Percentiles rank a stretch among this genome's conserved stretches.
Conservation (phyloP, 2,113 vertebrate species). For the Ciconia maguari region DNA sequence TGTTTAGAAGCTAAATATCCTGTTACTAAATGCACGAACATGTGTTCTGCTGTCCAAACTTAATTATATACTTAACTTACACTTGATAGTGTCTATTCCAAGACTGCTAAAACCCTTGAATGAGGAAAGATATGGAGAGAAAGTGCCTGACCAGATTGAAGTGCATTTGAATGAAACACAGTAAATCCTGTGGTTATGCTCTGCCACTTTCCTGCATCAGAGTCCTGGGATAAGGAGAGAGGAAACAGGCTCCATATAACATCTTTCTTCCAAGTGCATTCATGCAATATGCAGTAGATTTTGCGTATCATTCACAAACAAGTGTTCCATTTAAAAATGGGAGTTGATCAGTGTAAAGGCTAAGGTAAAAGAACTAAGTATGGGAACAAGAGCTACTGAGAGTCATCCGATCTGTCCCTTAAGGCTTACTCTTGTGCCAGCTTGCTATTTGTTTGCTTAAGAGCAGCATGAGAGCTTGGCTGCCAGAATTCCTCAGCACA, state of each 20-base stretch:
- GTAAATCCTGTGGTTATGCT: neutral
- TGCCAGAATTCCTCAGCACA: neutral
- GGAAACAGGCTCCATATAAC: neutral
- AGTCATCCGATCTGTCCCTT: neutral
- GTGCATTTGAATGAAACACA: neutral
- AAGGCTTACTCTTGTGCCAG: neutral
- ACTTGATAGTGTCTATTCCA: neutral
- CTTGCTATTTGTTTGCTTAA: neutral
- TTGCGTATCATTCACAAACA: accelerated
- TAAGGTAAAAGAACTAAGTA: neutral
- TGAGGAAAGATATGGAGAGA: neutral
- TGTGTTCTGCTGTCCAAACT: neutral
- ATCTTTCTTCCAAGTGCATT: neutral
- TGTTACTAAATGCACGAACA: neutral
- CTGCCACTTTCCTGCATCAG: neutral
- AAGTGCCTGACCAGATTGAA: neutral
- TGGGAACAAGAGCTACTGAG: neutral
- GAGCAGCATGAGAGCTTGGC: neutral
- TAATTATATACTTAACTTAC: neutral
- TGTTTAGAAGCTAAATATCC: neutral
- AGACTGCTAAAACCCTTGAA: neutral
- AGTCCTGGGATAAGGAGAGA: neutral
- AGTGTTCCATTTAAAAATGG: neutral
- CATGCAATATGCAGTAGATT: neutral
- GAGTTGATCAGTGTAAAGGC: neutral